Evolutionary conservation across 1,140 invertebrate genomes (phyloP).

Genomic region (Magallana angulata): DNA sequence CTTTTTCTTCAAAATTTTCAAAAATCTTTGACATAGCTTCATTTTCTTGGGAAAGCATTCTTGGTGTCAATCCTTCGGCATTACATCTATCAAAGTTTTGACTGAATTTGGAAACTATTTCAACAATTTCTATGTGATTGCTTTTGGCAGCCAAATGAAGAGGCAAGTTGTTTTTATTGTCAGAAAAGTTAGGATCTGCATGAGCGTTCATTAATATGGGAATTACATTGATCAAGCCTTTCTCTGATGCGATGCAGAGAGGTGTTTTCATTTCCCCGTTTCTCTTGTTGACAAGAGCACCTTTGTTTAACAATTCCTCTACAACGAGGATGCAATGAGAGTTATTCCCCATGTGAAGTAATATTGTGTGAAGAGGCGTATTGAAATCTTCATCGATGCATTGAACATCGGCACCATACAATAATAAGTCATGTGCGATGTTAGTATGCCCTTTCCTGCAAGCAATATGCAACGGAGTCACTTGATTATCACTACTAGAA

Average conservation of each 20-base stretch:
- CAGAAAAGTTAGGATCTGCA: background rate
- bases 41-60: background rate
- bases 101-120: background rate
- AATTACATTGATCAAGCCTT: background rate
- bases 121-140: background rate
- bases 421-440: background rate
- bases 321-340: background rate
- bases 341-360: background rate
- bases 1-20: no score
- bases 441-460: background rate
- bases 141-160: slow-evolving; percentile 18
- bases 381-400: background rate
- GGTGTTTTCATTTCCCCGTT: background rate
- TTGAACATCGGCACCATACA: background rate
- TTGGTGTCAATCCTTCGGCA: background rate
- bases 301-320: background rate
- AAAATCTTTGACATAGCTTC: background rate
- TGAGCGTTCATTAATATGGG: background rate
- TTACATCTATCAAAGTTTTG: background rate
- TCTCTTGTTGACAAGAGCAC: background rate
- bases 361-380: background rate
- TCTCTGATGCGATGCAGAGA: background rate
- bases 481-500: background rate
- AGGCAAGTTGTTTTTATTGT: slow-evolving; percentile 9
- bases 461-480: background rate